Evolutionary conservation across 2,113 vertebrate species (phyloP).

Genomic region (Pristiophorus japonicus): DNA sequence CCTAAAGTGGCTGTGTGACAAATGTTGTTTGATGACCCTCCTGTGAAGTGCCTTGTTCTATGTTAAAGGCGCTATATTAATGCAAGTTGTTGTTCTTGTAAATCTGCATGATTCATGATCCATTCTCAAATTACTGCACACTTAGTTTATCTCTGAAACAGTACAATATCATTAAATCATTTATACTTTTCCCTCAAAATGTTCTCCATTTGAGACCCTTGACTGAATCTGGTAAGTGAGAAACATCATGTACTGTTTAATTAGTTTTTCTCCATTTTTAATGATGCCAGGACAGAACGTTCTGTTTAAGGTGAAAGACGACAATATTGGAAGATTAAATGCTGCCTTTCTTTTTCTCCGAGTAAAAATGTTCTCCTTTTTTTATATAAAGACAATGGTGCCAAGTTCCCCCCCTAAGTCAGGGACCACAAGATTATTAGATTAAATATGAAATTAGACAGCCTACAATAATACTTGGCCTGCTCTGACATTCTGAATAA

Average conservation of each 20-base stretch:
- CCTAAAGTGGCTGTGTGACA: background rate
- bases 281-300: background rate
- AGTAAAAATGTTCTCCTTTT: background rate
- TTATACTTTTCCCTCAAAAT: background rate
- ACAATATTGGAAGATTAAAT: background rate
- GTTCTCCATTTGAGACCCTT: background rate
- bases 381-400: background rate
- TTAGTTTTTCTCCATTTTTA: conserved; percentile 7
- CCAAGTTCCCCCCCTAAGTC: background rate
- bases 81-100: background rate
- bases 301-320: background rate
- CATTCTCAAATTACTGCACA: background rate
- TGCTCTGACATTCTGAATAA: background rate
- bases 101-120: background rate
- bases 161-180: background rate
- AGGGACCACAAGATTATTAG: background rate
- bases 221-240: background rate
- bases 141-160: background rate
- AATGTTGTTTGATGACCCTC: background rate
- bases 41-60: background rate
- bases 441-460: background rate
- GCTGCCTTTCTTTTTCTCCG: background rate
- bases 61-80: background rate
- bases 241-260: conserved; percentile 6
- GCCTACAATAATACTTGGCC: background rate